Evolutionary conservation across 2,888 invertebrate genomes (phyloP).

Genomic region (Actias luna): DNA sequence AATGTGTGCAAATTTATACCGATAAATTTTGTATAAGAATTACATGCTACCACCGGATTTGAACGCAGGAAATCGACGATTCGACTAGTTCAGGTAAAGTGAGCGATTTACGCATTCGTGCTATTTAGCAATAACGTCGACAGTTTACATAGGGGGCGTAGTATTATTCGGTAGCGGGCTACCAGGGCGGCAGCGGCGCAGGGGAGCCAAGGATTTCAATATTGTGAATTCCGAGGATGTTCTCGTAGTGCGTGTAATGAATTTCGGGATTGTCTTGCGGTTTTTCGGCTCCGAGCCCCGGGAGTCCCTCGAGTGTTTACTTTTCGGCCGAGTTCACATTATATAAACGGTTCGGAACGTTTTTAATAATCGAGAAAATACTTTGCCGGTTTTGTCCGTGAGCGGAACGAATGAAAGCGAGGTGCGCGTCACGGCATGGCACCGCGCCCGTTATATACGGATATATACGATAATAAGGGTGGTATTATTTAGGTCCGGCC

Average conservation of each 20-base stretch:
- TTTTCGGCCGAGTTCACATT: slow-evolving; percentile 23
- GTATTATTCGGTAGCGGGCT: slow-evolving; percentile 17
- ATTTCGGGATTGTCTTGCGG: slow-evolving; percentile 79
- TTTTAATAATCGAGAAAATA: slow-evolving; percentile 35
- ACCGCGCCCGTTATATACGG: slow-evolving; percentile 47
- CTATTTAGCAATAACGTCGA: slow-evolving; percentile 58
- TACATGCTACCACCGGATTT: neutral
- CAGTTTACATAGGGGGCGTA: slow-evolving; percentile 34
- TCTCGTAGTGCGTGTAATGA: slow-evolving; percentile 74
- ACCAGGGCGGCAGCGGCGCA: slow-evolving; percentile 34
- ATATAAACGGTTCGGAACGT: slow-evolving; percentile 3
- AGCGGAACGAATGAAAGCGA: slow-evolving; percentile 26
- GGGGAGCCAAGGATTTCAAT: slow-evolving; percentile 66
- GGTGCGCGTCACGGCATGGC: slow-evolving; percentile 47
- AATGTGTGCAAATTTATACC: neutral
- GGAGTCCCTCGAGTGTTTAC: slow-evolving; percentile 54
- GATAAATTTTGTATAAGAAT: neutral
- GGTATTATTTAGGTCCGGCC: slow-evolving; percentile 75
- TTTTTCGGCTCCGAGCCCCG: slow-evolving; percentile 66
- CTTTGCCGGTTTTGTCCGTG: slow-evolving; percentile 51
- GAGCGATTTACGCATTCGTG: slow-evolving; percentile 62
- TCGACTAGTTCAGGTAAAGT: slow-evolving; percentile 32
- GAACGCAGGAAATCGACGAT: slow-evolving; percentile 9
- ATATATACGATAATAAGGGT: slow-evolving; percentile 68
- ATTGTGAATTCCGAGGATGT: slow-evolving; percentile 80